A percentile compares a stretch with the other conserved stretches of the same genome.
Evolutionary conservation across 2,797 vertebrate genomes (phyloP).

Genomic region (Myotis vivesi): DNA sequence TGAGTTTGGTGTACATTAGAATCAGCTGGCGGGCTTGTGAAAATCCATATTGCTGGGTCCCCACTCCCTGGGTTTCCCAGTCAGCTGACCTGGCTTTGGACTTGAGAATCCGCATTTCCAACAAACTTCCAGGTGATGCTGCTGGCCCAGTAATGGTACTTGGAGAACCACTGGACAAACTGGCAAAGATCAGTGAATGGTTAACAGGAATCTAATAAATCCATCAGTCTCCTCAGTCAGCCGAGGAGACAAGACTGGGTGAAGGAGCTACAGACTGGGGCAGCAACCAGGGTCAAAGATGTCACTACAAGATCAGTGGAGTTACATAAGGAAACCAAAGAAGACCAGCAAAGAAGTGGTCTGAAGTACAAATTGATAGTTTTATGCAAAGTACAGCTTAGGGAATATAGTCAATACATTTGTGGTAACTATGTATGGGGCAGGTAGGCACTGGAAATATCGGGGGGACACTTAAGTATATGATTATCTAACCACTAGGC

Average conservation of each 20-base stretch:
- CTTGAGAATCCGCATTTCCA: not conserved
- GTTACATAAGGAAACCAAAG: not conserved
- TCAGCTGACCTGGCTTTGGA: not conserved
- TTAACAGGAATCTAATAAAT: not conserved
- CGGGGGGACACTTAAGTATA: not conserved
- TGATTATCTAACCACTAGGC: not conserved
- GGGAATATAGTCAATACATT: not conserved
- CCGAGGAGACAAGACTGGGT: not conserved
- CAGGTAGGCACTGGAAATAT: not conserved
- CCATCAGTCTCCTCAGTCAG: not conserved
- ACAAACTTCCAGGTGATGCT: not conserved
- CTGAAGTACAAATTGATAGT: not conserved
- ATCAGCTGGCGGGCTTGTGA: not conserved
- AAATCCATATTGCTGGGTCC: not conserved
- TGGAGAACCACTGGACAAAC: not conserved
- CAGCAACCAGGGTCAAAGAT: not conserved
- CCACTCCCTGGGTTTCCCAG: not conserved
- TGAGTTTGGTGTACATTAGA: not conserved
- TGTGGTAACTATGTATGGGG: not conserved
- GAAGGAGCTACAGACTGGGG: not conserved
- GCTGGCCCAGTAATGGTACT: not conserved
- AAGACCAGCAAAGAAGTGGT: not conserved
- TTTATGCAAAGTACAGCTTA: not conserved
- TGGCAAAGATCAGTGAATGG: not conserved
- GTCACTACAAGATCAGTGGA: not conserved